Percentiles rank a stretch among this genome's conserved stretches.
Evolutionary conservation across 2,888 invertebrate species (phyloP).

Genomic region (Synanthedon formicaeformis): DNA sequence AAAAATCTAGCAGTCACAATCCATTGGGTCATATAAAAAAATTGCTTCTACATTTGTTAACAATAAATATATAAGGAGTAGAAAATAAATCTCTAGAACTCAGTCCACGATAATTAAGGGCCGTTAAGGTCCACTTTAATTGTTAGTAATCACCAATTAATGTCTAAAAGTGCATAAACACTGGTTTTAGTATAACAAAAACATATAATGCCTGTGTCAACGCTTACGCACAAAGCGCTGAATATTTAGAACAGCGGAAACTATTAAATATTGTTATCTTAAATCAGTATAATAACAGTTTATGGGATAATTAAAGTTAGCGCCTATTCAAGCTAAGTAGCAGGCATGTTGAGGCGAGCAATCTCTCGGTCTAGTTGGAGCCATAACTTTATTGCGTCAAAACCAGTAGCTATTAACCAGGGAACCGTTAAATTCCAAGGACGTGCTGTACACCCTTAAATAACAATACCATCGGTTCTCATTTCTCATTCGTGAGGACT

Average conservation of each 20-base stretch:
- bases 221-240: background rate
- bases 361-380: conserved; percentile 14
- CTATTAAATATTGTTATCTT: background rate
- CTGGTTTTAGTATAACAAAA: background rate
- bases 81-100: background rate
- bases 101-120: background rate
- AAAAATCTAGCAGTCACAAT: too few species aligned
- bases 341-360: background rate
- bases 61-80: background rate
- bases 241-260: background rate
- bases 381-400: conserved; percentile 46
- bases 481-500: background rate
- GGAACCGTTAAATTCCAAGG: conserved; percentile 59
- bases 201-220: background rate
- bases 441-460: conserved; percentile 20
- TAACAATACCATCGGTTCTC: background rate
- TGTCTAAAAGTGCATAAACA: background rate
- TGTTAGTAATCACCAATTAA: background rate
- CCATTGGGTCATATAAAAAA: too few species aligned
- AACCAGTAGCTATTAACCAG: conserved; percentile 58
- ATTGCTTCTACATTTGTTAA: background rate
- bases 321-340: conserved; percentile 4
- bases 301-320: conserved; percentile 21
- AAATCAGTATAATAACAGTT: conserved; percentile 17
- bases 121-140: background rate